These are phyloP conservation scores for Parauchenoglanis ngamensis DNA, from an alignment of 2,797 vertebrate species.

Conservation along the genomic window DNA sequence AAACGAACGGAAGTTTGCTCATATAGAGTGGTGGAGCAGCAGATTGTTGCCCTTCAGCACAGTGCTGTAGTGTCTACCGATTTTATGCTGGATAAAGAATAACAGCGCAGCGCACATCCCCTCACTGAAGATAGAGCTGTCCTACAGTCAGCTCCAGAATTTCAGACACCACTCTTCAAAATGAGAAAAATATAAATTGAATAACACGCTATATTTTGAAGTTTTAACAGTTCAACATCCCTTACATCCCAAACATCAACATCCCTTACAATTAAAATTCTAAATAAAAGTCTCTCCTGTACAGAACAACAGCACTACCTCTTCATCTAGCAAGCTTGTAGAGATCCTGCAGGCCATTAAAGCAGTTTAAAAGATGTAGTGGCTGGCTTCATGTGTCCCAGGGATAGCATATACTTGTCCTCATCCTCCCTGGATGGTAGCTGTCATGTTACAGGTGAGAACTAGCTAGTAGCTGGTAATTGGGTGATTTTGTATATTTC, in stretches of 20 bases:
- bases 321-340: neutral
- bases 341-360: neutral
- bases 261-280: neutral
- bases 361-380: neutral
- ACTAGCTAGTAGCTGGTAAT: neutral
- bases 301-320: conserved; percentile 7
- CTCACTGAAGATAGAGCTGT: neutral
- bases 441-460: neutral
- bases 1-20: conserved; percentile 41
- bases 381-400: neutral
- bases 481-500: neutral
- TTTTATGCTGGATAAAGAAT: conserved; percentile 4
- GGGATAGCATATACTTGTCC: neutral
- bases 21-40: neutral
- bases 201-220: neutral
- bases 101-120: neutral
- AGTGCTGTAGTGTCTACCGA: neutral
- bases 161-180: neutral
- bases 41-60: conserved; percentile 40
- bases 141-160: neutral
- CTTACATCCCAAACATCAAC: neutral
- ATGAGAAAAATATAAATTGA: neutral
- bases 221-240: neutral
- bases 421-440: neutral
- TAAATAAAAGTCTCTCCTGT: neutral